Conservation (phyloP, 2,113 vertebrate species). For the Oplegnathus fasciatus region DNA sequence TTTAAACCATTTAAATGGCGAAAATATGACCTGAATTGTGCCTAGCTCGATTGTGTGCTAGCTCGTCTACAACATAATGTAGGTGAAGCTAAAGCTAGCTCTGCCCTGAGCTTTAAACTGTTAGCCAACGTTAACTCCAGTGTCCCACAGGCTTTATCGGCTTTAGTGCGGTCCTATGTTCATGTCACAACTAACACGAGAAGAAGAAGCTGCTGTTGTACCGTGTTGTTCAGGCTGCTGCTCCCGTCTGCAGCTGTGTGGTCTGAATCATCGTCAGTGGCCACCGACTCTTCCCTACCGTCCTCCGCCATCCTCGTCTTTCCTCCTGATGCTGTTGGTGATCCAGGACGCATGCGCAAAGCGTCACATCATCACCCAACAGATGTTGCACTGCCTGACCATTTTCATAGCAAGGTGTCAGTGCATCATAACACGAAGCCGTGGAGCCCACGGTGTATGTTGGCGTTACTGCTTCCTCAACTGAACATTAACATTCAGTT, state of each 20-base stretch:
- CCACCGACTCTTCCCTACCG: conserved; percentile 67
- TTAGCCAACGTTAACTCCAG: background rate
- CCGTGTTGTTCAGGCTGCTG: conserved; percentile 64
- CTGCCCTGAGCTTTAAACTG: background rate
- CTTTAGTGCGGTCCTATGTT: no score
- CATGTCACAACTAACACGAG: background rate
- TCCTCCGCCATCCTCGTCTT: conserved; percentile 80
- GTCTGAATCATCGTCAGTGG: conserved; percentile 70
- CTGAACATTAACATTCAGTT: no score
- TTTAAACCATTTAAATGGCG: no score
- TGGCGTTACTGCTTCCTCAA: no score
- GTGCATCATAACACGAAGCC: no score
- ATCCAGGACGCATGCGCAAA: conserved; percentile 69
- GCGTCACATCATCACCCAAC: background rate
- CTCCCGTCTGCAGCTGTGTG: conserved; percentile 55
- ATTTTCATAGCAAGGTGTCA: no score
- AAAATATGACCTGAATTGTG: background rate
- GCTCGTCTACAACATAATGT: background rate
- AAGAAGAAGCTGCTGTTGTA: background rate
- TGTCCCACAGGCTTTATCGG: background rate
- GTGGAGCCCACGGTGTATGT: no score
- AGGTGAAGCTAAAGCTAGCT: background rate
- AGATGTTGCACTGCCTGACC: background rate
- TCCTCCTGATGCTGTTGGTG: conserved; percentile 14
- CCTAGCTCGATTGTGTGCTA: no score